Conservation (phyloP, 2,888 invertebrate genomes). For the Drosophila kuntzei region DNA sequence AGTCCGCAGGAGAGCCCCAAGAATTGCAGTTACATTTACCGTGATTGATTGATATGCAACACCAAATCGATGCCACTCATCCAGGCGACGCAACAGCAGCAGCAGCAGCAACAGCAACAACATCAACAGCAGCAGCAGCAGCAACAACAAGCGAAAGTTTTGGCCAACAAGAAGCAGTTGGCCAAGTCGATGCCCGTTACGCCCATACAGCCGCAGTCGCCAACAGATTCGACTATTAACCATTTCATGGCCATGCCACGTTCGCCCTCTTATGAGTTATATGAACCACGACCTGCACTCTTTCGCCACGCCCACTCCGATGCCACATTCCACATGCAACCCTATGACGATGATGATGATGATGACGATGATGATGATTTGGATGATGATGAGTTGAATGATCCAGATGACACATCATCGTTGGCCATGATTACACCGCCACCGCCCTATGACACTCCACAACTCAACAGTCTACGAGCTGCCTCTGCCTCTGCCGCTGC, state of each 20-base stretch:
- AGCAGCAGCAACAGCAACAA: conserved; percentile 2
- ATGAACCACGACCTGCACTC: conserved; percentile 48
- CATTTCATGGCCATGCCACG: conserved; percentile 45
- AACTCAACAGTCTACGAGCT: conserved; percentile 29
- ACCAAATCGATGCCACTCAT: conserved; percentile 86
- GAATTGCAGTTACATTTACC: conserved; percentile 86
- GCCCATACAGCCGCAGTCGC: conserved; percentile 76
- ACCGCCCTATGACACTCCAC: conserved; percentile 81
- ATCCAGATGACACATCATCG: conserved; percentile 76
- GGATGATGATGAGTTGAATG: conserved; percentile 20
- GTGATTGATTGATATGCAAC: conserved; percentile 86
- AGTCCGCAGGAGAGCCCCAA: conserved; percentile 86
- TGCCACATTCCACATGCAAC: conserved; percentile 50
- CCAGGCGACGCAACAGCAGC: conserved; percentile 61
- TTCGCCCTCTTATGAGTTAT: conserved; percentile 69
- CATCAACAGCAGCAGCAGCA: conserved; percentile 29
- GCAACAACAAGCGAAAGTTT: conserved; percentile 17
- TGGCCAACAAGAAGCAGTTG: conserved; percentile 49
- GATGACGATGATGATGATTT: conserved; percentile 39
- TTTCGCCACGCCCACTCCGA: conserved; percentile 54
- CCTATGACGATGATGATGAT: conserved; percentile 37
- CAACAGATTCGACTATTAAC: conserved; percentile 60
- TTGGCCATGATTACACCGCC: conserved; percentile 84
- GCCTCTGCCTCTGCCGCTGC: conserved; percentile 13
- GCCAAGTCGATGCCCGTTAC: conserved; percentile 80